A percentile compares a stretch with the other conserved stretches of the same genome.
These are phyloP conservation scores for Agrotis puta DNA, from an alignment of 2,888 invertebrate genomes.

Conservation along the genomic window DNA sequence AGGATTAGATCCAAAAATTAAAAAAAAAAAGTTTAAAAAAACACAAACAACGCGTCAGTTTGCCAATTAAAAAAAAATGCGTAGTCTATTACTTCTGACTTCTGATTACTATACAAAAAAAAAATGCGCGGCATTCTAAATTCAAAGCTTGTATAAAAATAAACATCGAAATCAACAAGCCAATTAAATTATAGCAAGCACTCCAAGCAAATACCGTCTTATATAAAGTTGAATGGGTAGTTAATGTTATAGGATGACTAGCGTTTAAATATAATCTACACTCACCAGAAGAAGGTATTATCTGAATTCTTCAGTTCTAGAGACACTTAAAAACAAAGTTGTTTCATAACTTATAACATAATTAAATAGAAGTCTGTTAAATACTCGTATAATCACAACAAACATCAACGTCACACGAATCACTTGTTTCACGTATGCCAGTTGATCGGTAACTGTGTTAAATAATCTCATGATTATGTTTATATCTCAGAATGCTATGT, in stretches of 20 bases:
- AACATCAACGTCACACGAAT: conserved; percentile 10
- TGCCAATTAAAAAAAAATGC: too few species aligned
- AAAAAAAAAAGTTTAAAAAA: not conserved
- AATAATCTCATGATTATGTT: conserved; percentile 76
- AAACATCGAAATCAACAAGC: not conserved
- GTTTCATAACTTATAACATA: not conserved
- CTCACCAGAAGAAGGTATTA: conserved; percentile 18
- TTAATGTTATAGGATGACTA: conserved; percentile 7
- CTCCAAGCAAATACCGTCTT: not conserved
- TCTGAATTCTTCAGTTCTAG: conserved; percentile 22
- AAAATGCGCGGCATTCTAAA: conserved; percentile 11
- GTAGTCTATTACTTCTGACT: too few species aligned
- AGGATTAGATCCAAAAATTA: conserved; percentile 6
- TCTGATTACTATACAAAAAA: too few species aligned
- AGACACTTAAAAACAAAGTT: conserved; percentile 6
- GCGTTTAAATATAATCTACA: conserved; percentile 1
- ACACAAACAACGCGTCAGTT: not conserved
- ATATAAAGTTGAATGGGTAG: not conserved
- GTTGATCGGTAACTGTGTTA: conserved; percentile 74
- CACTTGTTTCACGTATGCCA: conserved; percentile 60
- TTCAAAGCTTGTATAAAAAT: conserved; percentile 13
- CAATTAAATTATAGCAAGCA: too few species aligned
- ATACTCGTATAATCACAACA: conserved; percentile 7
- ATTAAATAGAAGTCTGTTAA: too few species aligned
- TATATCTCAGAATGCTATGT: conserved; percentile 80